phyloP scores from a whole-genome alignment of 2,797 vertebrate species.

The Sylvilagus floridanus region DNA sequence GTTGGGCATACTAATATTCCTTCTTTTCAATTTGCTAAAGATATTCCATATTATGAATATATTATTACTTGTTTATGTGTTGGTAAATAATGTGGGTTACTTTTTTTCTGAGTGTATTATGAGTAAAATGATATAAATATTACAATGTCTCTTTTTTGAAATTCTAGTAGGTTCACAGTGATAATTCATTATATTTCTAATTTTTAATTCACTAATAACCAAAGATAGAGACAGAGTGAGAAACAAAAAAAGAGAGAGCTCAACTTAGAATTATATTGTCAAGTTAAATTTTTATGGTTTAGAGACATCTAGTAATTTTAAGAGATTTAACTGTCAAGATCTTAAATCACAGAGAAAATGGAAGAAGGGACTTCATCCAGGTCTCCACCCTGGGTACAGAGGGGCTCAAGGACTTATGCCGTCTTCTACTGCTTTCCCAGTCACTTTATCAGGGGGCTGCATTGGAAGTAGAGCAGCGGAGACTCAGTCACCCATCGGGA shows the following conservation, averaged over 20 bases:
- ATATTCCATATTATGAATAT: neutral
- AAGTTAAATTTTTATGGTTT: neutral
- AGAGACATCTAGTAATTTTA: neutral
- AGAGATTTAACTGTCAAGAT: too few species aligned
- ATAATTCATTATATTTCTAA: too few species aligned
- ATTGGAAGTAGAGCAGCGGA: too few species aligned
- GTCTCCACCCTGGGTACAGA: too few species aligned
- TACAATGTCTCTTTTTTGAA: neutral
- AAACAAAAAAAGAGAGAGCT: neutral
- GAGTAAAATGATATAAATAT: neutral
- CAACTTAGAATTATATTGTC: neutral
- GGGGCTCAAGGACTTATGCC: too few species aligned
- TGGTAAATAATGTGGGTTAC: neutral
- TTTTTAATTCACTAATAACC: neutral
- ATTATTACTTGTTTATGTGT: neutral
- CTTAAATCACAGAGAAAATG: too few species aligned
- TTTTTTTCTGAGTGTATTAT: neutral
- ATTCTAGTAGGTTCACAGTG: too few species aligned
- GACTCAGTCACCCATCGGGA: too few species aligned
- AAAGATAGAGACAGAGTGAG: neutral
- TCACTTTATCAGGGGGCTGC: too few species aligned
- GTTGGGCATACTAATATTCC: neutral
- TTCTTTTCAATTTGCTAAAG: neutral
- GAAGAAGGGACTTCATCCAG: too few species aligned
- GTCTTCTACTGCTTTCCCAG: too few species aligned